Conservation (phyloP, 2,113 vertebrate genomes). For the Phainopepla nitens region DNA sequence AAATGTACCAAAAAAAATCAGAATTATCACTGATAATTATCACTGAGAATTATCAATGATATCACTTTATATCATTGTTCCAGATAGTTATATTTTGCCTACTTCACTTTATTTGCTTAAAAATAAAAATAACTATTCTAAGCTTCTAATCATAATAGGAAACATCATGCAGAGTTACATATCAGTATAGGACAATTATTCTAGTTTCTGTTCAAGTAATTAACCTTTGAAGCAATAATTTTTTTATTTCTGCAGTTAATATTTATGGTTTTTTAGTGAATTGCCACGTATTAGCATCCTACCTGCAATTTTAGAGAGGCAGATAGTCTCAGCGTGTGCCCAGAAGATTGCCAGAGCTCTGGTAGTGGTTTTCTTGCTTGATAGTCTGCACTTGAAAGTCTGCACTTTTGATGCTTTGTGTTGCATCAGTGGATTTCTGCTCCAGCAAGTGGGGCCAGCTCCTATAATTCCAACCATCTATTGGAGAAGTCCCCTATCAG, state of each 20-base stretch:
- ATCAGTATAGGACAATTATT: neutral
- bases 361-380: neutral
- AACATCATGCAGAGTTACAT: neutral
- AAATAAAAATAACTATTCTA: neutral
- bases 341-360: neutral
- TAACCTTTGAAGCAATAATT: neutral
- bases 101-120: neutral
- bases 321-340: neutral
- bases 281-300: neutral
- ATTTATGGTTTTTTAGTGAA: neutral
- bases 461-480: neutral
- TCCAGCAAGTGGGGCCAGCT: accelerated
- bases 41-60: neutral
- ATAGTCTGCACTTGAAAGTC: neutral
- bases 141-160: neutral
- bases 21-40: neutral
- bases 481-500: neutral
- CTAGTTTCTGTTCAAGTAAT: neutral
- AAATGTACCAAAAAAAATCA: neutral
- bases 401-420: neutral
- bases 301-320: neutral
- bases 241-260: neutral
- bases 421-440: neutral
- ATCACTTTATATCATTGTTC: neutral
- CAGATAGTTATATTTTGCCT: neutral